A percentile compares a stretch with the other conserved stretches of the same genome.
Conservation (phyloP, 1,140 invertebrate species). For the Pinna nobilis region DNA sequence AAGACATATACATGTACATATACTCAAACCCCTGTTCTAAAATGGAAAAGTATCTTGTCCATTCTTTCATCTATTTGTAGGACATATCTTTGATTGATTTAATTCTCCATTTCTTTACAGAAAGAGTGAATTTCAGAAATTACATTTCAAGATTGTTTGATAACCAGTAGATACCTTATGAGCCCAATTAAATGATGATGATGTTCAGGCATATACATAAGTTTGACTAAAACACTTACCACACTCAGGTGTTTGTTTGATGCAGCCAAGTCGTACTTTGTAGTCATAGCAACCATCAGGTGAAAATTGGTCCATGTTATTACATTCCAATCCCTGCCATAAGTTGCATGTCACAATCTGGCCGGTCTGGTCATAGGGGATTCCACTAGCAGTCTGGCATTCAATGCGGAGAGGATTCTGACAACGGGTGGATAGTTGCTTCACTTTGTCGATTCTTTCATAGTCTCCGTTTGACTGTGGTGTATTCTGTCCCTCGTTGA, state of each 20-base stretch:
- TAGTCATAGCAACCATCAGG: conserved; percentile 63
- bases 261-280: conserved; percentile 67
- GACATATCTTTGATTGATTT: no score
- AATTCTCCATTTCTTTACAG: no score
- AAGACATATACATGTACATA: no score
- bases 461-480: conserved; percentile 43
- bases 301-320: conserved; percentile 58
- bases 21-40: no score
- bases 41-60: no score
- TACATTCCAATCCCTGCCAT: conserved; percentile 83
- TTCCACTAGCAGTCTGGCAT: conserved; percentile 57
- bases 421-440: conserved; percentile 42
- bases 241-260: conserved; percentile 55
- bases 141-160: not conserved
- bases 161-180: no score
- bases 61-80: no score
- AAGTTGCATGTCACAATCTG: conserved; percentile 85
- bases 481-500: conserved; percentile 48
- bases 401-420: conserved; percentile 60
- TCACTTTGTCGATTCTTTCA: conserved; percentile 45
- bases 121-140: not conserved
- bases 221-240: conserved; percentile 36
- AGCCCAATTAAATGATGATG: no score
- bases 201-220: no score
- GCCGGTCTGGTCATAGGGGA: conserved; percentile 38